Base-by-base conservation (phyloP, 2,113 vertebrate genomes). In the Callithrix jacchus region DNA sequence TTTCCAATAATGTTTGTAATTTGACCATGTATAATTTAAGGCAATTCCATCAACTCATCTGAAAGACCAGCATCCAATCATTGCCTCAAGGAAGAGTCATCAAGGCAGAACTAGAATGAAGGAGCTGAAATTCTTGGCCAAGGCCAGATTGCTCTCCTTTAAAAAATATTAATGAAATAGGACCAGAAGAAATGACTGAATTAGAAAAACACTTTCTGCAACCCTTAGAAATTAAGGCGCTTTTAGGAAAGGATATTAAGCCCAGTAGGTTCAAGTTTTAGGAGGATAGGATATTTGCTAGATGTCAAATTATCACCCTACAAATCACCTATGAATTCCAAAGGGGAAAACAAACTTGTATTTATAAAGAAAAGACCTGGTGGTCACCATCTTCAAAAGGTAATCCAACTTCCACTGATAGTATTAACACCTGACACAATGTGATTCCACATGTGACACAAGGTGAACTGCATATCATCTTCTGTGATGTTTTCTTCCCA, bases 1-100 rank as follows among this genome's bases (percentile, higher is more conserved):
- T 70, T 76, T 93, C 35, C 27, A 89, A 76, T 56, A 68, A 35
- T 54, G 13, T 37, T 73, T 95, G n/a, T 87, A 94, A 96, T 96
- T 77, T 92, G 47, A 30, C 35, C 77, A 90, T 84, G 79, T 56
- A 47, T 54, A 92, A 81, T 30, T 93, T 84, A 91, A 95, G 45
- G 35, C 37, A 76, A 64, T 89, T 56, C 84, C 30, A 2, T 84
- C 54, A 84, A 8, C 12, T 77, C 27, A 45, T 45, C 21, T 79
- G 45, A 82, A 95, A 85, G 35, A 77, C 21, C 25, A 86, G 61
- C 8, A 54, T 4, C 32, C n/a, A 40, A 6, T n/a, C 25, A 18
- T 14, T 32, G 37, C 42, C 85, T 92, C 30, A 37, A 42, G 73
- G 10, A 42, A 86, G 2, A 11, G 20, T n/a, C 85, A 70, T 40